Conservation (phyloP, 2,113 vertebrate species). For the Dasyornis broadbenti region DNA sequence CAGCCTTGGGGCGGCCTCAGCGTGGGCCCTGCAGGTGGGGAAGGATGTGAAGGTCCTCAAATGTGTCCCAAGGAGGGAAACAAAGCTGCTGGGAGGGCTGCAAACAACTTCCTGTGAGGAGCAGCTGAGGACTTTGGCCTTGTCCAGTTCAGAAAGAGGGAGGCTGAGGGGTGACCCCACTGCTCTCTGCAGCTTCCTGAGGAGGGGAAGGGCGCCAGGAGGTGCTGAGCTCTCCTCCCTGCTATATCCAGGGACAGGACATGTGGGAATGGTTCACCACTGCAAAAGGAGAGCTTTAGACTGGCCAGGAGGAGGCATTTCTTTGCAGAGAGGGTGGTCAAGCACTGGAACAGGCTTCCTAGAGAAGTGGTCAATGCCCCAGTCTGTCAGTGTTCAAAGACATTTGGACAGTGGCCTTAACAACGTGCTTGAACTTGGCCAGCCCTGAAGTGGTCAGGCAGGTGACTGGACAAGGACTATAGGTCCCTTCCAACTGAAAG, state of each 20-base stretch:
- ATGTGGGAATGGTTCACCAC: too few species aligned
- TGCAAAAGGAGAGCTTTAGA: rapidly evolving
- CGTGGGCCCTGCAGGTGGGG: not conserved
- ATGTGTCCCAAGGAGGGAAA: not conserved
- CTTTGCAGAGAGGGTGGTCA: not conserved
- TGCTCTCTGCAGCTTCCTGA: not conserved
- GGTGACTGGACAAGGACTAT: not conserved
- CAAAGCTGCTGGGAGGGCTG: not conserved
- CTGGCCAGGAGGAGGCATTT: not conserved
- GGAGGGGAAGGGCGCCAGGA: not conserved
- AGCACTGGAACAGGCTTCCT: not conserved
- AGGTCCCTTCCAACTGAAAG: not conserved
- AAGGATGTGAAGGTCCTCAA: not conserved
- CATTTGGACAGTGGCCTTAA: not conserved
- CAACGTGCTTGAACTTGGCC: not conserved
- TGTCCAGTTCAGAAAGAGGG: not conserved
- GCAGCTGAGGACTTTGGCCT: not conserved
- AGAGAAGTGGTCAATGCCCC: rapidly evolving
- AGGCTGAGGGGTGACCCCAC: not conserved
- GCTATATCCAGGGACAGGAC: not conserved
- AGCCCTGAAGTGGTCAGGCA: not conserved
- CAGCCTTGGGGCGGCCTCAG: rapidly evolving
- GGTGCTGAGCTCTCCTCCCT: not conserved
- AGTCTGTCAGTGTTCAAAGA: not conserved
- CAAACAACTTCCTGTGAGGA: not conserved